These are phyloP conservation scores for Dromaius novaehollandiae DNA, from an alignment of 2,113 vertebrate species.

Conservation along the genomic window DNA sequence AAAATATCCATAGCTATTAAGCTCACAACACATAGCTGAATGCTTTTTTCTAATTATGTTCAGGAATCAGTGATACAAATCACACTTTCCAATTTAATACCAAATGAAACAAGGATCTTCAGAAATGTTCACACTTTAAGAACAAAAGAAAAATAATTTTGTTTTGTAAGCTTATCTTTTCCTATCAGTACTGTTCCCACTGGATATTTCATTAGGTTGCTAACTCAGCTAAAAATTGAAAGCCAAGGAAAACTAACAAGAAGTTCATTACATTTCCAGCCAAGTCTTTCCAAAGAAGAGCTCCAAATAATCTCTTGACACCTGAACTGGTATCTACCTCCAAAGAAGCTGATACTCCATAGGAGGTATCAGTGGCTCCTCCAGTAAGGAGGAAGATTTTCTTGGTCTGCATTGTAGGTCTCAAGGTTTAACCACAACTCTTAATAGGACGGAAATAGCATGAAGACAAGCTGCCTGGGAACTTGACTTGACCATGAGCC, in stretches of 20 bases:
- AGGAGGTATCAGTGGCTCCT: neutral
- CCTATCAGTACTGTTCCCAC: neutral
- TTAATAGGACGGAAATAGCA: neutral
- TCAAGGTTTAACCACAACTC: neutral
- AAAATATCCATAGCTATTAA: neutral
- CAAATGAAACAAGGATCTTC: neutral
- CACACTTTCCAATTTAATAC: neutral
- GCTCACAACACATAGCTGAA: neutral
- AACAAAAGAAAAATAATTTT: neutral
- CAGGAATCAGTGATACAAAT: neutral
- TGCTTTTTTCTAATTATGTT: neutral
- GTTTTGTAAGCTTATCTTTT: neutral
- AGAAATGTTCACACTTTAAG: neutral
- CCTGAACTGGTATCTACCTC: neutral
- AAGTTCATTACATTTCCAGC: neutral
- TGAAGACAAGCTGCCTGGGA: neutral
- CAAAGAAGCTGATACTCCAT: neutral
- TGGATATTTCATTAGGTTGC: neutral
- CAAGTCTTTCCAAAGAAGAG: neutral
- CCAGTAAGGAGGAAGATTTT: neutral
- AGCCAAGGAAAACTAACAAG: neutral
- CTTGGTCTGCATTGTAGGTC: neutral
- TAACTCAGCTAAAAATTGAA: neutral
- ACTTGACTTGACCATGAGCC: neutral
- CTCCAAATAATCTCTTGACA: neutral